phyloP scores from a whole-genome alignment of 1,140 invertebrate species.

The Pseudomyrmex flavicornis region DNA sequence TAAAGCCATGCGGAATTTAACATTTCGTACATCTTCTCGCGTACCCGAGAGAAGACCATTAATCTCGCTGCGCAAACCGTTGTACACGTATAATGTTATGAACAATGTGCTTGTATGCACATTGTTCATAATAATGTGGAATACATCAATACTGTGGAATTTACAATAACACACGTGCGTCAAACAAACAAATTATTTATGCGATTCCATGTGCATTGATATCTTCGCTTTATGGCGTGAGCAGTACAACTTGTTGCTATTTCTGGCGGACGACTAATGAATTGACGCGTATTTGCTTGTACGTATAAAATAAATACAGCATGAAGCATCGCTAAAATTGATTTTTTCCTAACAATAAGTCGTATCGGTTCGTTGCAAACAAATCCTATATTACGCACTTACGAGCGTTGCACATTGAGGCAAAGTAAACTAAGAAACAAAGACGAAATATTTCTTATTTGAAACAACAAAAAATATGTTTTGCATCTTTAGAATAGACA shows the following conservation, averaged over 20 bases:
- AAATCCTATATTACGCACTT: not conserved
- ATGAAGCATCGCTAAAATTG: slow-evolving; percentile 33
- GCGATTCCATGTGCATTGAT: slow-evolving; percentile 54
- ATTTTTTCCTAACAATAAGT: not conserved
- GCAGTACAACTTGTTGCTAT: slow-evolving; percentile 28
- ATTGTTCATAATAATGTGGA: too few relatives aligned
- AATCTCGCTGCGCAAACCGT: not conserved
- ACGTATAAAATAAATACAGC: slow-evolving; percentile 17
- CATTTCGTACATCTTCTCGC: slow-evolving; percentile 24
- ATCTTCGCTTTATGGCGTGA: slow-evolving; percentile 53
- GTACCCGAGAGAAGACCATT: not conserved
- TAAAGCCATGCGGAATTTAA: slow-evolving; percentile 42
- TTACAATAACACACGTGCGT: not conserved
- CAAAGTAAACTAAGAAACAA: not conserved
- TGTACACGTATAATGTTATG: not conserved
- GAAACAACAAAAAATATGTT: not conserved
- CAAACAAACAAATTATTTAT: slow-evolving; percentile 1
- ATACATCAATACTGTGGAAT: slow-evolving; percentile 18
- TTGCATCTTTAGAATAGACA: not conserved
- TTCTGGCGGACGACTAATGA: slow-evolving; percentile 5
- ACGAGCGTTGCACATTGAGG: not conserved
- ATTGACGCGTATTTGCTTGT: slow-evolving; percentile 40
- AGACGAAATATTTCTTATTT: not conserved
- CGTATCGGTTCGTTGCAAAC: slow-evolving; percentile 26
- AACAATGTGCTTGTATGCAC: not conserved